These are phyloP conservation scores for Rhopalosiphum maidis DNA, from an alignment of 1,140 invertebrate genomes.

Conservation along the genomic window DNA sequence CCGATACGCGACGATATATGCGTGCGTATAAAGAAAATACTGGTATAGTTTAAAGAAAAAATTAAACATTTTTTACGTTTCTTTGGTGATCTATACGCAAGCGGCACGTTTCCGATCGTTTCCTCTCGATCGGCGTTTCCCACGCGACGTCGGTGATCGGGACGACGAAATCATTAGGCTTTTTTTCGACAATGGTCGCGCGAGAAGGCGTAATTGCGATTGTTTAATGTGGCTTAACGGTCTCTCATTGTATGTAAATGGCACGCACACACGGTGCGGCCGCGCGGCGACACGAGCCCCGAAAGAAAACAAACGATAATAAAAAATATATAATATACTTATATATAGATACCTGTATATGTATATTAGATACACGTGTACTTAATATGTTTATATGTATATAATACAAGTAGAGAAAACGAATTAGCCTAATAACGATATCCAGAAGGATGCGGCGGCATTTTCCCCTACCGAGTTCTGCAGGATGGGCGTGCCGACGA, in stretches of 20 bases:
- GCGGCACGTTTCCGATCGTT: not conserved
- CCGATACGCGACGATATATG: not conserved
- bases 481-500: constrained; percentile 53
- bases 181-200: constrained; percentile 36
- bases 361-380: not conserved
- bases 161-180: constrained; percentile 12
- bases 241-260: constrained; percentile 54
- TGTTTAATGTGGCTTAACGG: constrained; percentile 49
- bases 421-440: constrained; percentile 48
- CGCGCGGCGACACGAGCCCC: constrained; percentile 35
- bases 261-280: not conserved
- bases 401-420: constrained; percentile 9
- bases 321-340: constrained; percentile 33
- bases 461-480: constrained; percentile 36
- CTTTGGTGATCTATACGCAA: not conserved
- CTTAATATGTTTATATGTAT: not conserved
- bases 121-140: constrained; percentile 21
- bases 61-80: not conserved
- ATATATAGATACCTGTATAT: not conserved
- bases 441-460: constrained; percentile 30
- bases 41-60: not conserved
- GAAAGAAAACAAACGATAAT: constrained; percentile 54
- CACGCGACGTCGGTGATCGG: constrained; percentile 3
- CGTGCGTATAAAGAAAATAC: not conserved
- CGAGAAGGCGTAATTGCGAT: constrained; percentile 50